These are phyloP conservation scores for Oncorhynchus mykiss DNA, from an alignment of 2,113 vertebrate genomes.

Conservation along the genomic window DNA sequence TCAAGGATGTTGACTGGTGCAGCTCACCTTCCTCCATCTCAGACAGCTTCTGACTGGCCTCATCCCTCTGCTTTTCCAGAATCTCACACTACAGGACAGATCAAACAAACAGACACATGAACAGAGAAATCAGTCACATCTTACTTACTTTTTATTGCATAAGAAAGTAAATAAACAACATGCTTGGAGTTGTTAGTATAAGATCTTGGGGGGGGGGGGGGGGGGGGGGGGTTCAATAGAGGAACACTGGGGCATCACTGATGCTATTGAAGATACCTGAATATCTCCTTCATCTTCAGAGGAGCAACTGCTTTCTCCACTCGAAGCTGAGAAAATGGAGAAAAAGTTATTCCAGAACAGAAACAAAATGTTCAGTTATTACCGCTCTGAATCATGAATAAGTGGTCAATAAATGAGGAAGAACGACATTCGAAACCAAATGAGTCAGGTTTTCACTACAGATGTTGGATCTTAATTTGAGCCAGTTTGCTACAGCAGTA, in stretches of 20 bases:
- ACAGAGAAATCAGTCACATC: conserved; percentile 16
- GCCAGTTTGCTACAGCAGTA: too few relatives aligned
- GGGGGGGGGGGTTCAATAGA: too few relatives aligned
- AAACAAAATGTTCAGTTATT: not conserved
- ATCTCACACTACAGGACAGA: conserved; percentile 48
- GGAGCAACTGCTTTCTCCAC: conserved; percentile 46
- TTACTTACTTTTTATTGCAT: not conserved
- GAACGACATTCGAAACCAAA: not conserved
- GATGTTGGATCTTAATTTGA: too few relatives aligned
- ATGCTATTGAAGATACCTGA: conserved; percentile 50
- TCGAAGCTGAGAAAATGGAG: conserved; percentile 49
- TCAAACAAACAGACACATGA: not conserved
- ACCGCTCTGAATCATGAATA: not conserved
- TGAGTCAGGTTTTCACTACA: not conserved
- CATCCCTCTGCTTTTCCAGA: conserved; percentile 56
- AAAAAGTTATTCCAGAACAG: not conserved
- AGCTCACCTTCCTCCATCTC: conserved; percentile 75
- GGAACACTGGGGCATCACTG: too few relatives aligned
- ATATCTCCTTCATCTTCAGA: conserved; percentile 70
- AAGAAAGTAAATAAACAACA: not conserved
- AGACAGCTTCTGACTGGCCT: conserved; percentile 63
- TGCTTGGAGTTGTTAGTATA: too few relatives aligned
- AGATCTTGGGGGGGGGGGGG: too few relatives aligned
- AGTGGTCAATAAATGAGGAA: too few relatives aligned
- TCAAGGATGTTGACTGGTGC: too few relatives aligned